Conservation (phyloP, 92 coral and sea anemone genomes). For the Palythoa grandiflora region DNA sequence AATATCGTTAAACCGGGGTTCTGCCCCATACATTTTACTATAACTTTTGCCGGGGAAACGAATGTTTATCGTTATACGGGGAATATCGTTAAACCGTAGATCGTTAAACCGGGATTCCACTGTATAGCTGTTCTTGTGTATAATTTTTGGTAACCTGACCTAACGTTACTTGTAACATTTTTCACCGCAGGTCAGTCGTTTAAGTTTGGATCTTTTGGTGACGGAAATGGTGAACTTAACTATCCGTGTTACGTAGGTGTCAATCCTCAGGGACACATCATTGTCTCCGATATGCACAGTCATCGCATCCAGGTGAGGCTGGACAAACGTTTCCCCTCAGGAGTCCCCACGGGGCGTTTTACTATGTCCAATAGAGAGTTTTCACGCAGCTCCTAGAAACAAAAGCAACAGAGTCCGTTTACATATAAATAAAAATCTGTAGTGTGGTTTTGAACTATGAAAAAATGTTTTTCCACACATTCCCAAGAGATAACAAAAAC, state of each 20-base stretch:
- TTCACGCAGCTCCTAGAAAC: background rate
- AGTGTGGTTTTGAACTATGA: too few relatives aligned
- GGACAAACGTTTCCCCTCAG: background rate
- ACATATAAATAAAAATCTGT: too few relatives aligned
- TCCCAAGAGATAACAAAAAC: too few relatives aligned
- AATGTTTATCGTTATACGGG: too few relatives aligned
- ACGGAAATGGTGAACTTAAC: conserved; percentile 94
- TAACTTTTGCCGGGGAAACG: too few relatives aligned
- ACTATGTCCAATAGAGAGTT: too few relatives aligned
- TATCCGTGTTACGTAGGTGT: conserved; percentile 98
- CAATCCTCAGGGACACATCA: conserved; percentile 91
- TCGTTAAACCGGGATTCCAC: too few relatives aligned
- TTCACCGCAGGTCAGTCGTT: conserved; percentile 87
- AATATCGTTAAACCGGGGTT: too few relatives aligned
- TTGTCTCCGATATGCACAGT: conserved; percentile 99
- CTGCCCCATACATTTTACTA: too few relatives aligned
- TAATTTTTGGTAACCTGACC: background rate
- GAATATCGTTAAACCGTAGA: too few relatives aligned
- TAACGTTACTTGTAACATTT: background rate
- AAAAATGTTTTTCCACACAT: too few relatives aligned
- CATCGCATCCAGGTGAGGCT: conserved; percentile 94
- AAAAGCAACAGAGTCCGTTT: too few relatives aligned
- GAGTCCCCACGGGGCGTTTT: background rate
- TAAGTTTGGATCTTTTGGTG: conserved; percentile 99
- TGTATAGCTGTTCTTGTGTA: background rate